Percentiles rank a stretch among this genome's conserved stretches.
phyloP scores from a whole-genome alignment of 2,113 vertebrate genomes.

The Thunnus maccoyii region DNA sequence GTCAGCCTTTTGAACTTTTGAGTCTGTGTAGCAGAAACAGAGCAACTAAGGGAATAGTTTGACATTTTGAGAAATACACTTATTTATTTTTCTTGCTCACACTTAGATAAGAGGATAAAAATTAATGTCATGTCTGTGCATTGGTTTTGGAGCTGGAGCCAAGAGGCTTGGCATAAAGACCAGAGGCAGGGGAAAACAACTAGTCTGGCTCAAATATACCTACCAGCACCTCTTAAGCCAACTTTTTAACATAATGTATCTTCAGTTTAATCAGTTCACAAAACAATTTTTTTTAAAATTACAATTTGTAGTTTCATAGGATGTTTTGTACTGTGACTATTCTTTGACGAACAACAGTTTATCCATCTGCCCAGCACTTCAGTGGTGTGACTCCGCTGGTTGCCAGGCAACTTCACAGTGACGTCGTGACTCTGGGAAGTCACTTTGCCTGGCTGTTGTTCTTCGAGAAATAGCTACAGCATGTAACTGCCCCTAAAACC shows the following conservation, averaged over 20 bases:
- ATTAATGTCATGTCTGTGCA: background rate
- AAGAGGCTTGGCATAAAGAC: background rate
- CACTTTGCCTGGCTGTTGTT: background rate
- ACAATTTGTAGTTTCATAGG: no score
- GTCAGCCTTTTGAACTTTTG: slow-evolving; percentile 41
- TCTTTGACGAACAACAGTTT: background rate
- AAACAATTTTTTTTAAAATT: no score
- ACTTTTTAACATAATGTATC: background rate
- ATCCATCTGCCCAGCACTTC: background rate
- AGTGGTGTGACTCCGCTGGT: slow-evolving; percentile 3
- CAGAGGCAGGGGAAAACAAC: background rate
- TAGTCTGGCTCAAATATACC: background rate
- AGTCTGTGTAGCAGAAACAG: slow-evolving; percentile 19
- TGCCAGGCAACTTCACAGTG: background rate
- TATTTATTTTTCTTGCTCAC: background rate
- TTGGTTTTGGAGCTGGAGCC: background rate
- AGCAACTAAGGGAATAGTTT: background rate
- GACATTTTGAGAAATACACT: background rate
- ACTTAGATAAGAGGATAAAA: slow-evolving; percentile 19
- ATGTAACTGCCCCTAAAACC: background rate
- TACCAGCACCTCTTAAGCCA: background rate
- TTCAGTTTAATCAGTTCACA: background rate
- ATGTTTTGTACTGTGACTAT: background rate
- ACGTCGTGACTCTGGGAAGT: slow-evolving; percentile 4
- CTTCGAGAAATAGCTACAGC: no score